Base-by-base conservation (phyloP, 2,113 vertebrate species). In the Vanacampus margaritifer region DNA sequence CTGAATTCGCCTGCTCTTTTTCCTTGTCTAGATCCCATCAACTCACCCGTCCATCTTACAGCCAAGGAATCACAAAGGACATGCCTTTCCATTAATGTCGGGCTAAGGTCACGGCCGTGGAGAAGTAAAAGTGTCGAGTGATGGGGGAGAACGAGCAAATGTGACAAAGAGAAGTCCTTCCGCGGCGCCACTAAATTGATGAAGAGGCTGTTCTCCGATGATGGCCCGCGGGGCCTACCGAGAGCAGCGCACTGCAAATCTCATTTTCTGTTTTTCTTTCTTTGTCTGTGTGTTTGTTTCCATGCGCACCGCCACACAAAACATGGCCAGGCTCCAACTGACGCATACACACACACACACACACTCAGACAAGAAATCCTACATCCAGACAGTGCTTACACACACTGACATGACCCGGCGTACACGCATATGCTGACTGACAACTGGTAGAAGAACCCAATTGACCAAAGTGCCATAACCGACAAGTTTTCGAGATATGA, bases 51-150 rank as follows among this genome's bases (percentile, higher is more conserved):
- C 69, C 72, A 51, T 61, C 71, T 57, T 24, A 48, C 43, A 59
- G 62, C 61, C 53, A 70, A 57, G 61, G 76, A 83, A 69, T 79
- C 66, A 71, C 56, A 12, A 66, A 85, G 82, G 79, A 82, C 73
- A 65, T 67, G 79, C 41, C 74, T 87, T 85, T 86, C 86, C 85
- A 90, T 87, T 87, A 81, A 72, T 67, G 75, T 78, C 87, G 77
- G 77, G 37, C 24, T 70, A 53, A 76, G 81, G 75, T 79, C 64
- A 63, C 6, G 13, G 32, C 28, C 65, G 57, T 76, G 69, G 75
- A 64, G 67, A 56, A 36, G 32, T 58, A 68, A 65, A 74, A 50
- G 65, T 60, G 28, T 64, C 19, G 21, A 65, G 65, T 5, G 17
- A 59, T 17, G n/a, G 24, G 54, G 58, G 41, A 71, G 68, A 45